Percentiles rank a stretch among this genome's conserved stretches.
These are phyloP conservation scores for Platichthys stellatus DNA, from an alignment of 2,113 vertebrate species.

Conservation along the genomic window DNA sequence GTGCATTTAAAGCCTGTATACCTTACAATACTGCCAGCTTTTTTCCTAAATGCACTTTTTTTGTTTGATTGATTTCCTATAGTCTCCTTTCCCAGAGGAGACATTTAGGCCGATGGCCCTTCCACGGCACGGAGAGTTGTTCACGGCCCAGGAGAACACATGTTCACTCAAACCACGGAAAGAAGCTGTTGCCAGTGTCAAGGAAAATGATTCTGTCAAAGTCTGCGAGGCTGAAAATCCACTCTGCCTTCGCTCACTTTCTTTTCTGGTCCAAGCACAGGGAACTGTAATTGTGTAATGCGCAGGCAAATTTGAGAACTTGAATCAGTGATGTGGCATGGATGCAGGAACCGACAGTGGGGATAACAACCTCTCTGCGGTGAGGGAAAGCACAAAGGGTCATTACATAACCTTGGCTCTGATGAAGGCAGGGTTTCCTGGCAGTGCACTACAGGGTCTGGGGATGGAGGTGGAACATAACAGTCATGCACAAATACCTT, in stretches of 20 bases:
- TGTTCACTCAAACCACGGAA: slow-evolving; percentile 19
- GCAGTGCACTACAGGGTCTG: not conserved
- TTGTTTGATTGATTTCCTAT: slow-evolving; percentile 2
- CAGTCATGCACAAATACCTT: not conserved
- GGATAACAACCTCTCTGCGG: slow-evolving; percentile 5
- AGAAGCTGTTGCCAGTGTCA: slow-evolving; percentile 6
- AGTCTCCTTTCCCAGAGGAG: not conserved
- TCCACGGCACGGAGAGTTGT: not conserved
- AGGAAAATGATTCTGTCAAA: slow-evolving; percentile 14
- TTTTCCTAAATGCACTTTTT: not conserved
- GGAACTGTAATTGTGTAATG: slow-evolving; percentile 24
- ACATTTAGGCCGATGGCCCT: slow-evolving; percentile 9
- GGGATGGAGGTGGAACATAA: slow-evolving; percentile 4
- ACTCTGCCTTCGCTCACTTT: slow-evolving; percentile 7
- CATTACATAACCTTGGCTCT: slow-evolving; percentile 3
- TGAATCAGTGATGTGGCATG: slow-evolving; percentile 20
- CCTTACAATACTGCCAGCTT: not conserved
- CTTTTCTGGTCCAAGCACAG: not conserved
- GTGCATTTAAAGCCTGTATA: not conserved
- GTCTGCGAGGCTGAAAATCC: slow-evolving; percentile 1
- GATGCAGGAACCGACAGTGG: slow-evolving; percentile 3
- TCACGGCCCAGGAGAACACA: not conserved
- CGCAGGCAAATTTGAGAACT: slow-evolving; percentile 22
- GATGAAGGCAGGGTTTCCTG: slow-evolving; percentile 1
- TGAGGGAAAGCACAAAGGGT: not conserved